These are phyloP conservation scores for Theonella swinhoei DNA, from an alignment of 37 sponge, comb jelly and placozoan genomes.

Conservation along the genomic window DNA sequence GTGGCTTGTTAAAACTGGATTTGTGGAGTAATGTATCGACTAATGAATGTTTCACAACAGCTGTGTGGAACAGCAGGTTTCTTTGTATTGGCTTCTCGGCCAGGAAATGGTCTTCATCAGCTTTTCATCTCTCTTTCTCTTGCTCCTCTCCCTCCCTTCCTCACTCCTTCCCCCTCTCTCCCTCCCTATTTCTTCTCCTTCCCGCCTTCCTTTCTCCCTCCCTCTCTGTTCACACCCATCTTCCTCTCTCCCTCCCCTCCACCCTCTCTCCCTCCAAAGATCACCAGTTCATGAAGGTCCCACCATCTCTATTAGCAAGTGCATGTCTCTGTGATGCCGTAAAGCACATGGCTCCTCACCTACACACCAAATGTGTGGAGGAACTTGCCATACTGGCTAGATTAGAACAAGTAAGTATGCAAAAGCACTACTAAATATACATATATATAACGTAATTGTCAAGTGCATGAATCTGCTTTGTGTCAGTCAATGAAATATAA, in stretches of 20 bases:
- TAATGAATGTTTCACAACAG: too few species aligned
- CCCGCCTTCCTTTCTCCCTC: not conserved
- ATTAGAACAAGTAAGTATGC: slow-evolving; percentile 43
- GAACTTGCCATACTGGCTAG: slow-evolving; percentile 25
- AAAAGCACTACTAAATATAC: not conserved
- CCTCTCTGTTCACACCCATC: not conserved
- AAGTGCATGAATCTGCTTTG: not conserved
- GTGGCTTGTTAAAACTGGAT: too few species aligned
- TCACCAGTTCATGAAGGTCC: slow-evolving; percentile 26
- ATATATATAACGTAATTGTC: not conserved
- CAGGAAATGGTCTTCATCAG: too few species aligned
- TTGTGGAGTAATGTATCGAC: too few species aligned
- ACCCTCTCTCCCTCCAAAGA: not conserved
- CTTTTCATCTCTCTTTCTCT: too few species aligned
- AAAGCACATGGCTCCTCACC: slow-evolving; percentile 11
- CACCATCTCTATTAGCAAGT: slow-evolving; percentile 54
- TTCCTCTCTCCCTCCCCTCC: not conserved
- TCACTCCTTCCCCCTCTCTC: too few species aligned
- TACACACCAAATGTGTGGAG: slow-evolving; percentile 20
- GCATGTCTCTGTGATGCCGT: slow-evolving; percentile 57
- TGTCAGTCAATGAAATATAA: not conserved
- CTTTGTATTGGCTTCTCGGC: too few species aligned
- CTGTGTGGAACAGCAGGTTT: too few species aligned
- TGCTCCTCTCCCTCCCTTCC: too few species aligned
- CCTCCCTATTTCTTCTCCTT: too few species aligned